These are phyloP conservation scores for Varanus salvator DNA, from an alignment of 2,113 vertebrate genomes.

Conservation along the genomic window DNA sequence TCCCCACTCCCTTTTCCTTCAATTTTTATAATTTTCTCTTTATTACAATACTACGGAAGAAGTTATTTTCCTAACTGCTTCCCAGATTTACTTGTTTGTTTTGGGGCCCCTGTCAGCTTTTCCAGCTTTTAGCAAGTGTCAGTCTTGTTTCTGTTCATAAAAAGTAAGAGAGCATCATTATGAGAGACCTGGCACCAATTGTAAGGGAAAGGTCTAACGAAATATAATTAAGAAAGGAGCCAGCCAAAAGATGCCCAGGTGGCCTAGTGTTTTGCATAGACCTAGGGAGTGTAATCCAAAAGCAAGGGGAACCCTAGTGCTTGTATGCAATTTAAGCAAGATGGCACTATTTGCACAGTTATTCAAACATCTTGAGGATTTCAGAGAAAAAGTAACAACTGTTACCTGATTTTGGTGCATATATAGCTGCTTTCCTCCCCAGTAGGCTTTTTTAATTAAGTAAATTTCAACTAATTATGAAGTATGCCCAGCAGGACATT, in stretches of 20 bases:
- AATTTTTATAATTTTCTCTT: neutral
- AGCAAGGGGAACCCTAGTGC: constrained; percentile 28
- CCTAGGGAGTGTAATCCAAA: neutral
- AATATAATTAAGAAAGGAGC: neutral
- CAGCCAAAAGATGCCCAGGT: neutral
- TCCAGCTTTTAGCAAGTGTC: neutral
- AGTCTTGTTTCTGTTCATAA: neutral
- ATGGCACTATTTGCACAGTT: constrained; percentile 49
- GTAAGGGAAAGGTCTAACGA: neutral
- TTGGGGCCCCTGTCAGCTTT: neutral
- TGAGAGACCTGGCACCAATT: neutral
- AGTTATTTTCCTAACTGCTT: neutral
- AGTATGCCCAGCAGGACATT: constrained; percentile 44
- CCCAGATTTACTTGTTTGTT: neutral
- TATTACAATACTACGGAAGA: neutral
- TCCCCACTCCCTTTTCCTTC: neutral
- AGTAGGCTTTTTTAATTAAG: constrained; percentile 68
- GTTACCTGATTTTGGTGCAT: constrained; percentile 62
- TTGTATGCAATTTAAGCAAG: neutral
- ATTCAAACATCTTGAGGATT: constrained; percentile 54
- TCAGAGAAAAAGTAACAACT: constrained; percentile 30
- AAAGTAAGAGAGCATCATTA: neutral
- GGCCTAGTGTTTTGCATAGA: neutral
- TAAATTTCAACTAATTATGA: constrained; percentile 65
- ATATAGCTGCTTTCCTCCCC: constrained; percentile 63